Evolutionary conservation across 2,113 vertebrate species (phyloP), one percentile per base, ranked within the genome.

Genomic region (Baryphthengus martii): DNA sequence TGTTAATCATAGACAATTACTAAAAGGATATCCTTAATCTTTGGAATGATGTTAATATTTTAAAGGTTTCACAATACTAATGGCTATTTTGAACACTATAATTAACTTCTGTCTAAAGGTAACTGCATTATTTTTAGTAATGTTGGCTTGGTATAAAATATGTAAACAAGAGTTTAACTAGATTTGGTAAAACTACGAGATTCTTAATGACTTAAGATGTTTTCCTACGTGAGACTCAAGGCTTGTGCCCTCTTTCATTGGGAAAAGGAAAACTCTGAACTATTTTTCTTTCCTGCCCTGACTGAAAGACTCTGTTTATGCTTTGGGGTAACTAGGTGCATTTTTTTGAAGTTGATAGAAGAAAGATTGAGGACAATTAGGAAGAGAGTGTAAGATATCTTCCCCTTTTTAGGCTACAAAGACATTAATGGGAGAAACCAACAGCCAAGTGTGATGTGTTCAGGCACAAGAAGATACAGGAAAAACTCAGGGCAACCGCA

Each of bases 1-100:
- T 93, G 45, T 93, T 97, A 80, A 82, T 94, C 2, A 7, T 53
- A 77, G 76, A 82, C 20, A 70, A 88, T 85, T 90, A 93, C 67
- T 74, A 53, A 94, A 81, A 87, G 40, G 58, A 62, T 93, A 85
- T 39, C 68, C 61, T 62, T 88, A 73, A 66, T 93, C 47, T 39
- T 23, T 87, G 72, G 91, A 83, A 67, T 80, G 33, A 42, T 85
- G 55, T 65, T 94, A 96, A 66, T 70, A 72, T 96, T 96, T 92
- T 90, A 93, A 97, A 90, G 72, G 3, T 33, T 93, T 95, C 53
- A 37, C 35, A 79, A 63, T 49, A 81, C 66, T 56, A 84, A 68
- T 80, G 67, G 72, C 28, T 83, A 68, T 56, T 71, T 84, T 85
- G 66, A 82, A 59, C 24, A 16, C 29, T 14, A 1, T 74, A 15